These are phyloP conservation scores for Silurus aristotelis DNA, from an alignment of 2,797 vertebrate genomes.

Conservation along the genomic window DNA sequence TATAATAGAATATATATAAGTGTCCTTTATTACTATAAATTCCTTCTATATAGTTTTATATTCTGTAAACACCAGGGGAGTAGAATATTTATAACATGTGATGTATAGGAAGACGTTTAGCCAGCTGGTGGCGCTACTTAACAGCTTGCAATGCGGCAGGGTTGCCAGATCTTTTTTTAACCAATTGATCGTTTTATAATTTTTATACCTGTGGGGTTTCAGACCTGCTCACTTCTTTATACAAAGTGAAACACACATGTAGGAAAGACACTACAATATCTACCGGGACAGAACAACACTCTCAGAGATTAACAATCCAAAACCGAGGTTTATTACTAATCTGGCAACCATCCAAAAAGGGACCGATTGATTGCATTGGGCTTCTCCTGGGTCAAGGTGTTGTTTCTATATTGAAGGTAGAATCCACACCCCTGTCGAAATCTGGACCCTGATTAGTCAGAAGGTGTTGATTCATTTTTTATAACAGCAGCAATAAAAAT, in stretches of 20 bases:
- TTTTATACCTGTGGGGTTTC: background rate
- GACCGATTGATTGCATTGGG: background rate
- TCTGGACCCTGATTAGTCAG: background rate
- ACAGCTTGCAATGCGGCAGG: background rate
- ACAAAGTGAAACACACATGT: background rate
- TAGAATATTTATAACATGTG: background rate
- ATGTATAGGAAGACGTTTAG: background rate
- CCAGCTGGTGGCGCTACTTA: conserved; percentile 48
- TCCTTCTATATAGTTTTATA: background rate
- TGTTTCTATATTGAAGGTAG: background rate
- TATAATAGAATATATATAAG: too few species aligned
- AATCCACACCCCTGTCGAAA: background rate
- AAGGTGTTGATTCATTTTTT: background rate
- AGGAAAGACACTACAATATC: too few species aligned
- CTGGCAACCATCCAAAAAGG: background rate
- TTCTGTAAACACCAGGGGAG: background rate
- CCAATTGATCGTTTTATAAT: too few species aligned
- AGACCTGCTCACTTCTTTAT: background rate
- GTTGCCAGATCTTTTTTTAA: background rate
- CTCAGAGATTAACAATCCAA: background rate
- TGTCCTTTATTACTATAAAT: background rate
- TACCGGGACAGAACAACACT: background rate
- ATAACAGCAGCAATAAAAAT: background rate
- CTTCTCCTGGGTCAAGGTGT: background rate
- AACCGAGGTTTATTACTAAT: background rate